Conservation (phyloP, 2,113 vertebrate species). For the Puntigrus tetrazona region DNA sequence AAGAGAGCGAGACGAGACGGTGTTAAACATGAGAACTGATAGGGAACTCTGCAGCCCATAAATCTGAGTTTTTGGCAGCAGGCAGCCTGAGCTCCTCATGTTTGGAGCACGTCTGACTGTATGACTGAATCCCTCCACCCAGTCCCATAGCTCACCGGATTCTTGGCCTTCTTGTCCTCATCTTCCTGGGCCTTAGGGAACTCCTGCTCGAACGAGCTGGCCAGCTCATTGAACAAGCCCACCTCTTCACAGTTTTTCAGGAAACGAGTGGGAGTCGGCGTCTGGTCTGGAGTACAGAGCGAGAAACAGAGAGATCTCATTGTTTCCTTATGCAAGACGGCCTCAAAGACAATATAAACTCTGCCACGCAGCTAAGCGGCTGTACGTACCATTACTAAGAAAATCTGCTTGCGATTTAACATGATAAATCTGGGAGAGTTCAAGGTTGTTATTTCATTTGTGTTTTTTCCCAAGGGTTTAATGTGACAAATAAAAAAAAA, state of each 20-base stretch:
- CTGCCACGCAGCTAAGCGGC: neutral
- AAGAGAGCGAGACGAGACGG: constrained; percentile 8
- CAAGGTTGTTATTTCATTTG: constrained; percentile 2
- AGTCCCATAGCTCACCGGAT: constrained; percentile 69
- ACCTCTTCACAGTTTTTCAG: constrained; percentile 99
- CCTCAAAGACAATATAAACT: constrained; percentile 46
- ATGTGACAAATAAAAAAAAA: too few species aligned
- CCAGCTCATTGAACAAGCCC: constrained; percentile 95
- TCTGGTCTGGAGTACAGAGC: constrained; percentile 83
- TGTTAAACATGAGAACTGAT: constrained; percentile 48
- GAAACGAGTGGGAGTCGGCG: constrained; percentile 96
- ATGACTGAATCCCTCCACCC: constrained; percentile 43
- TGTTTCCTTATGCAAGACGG: constrained; percentile 50
- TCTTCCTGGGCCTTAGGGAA: constrained; percentile 93
- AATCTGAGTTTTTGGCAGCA: constrained; percentile 51
- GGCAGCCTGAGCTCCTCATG: constrained; percentile 36
- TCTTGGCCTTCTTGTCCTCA: constrained; percentile 85
- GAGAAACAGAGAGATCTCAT: constrained; percentile 49
- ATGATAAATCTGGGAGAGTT: constrained; percentile 4
- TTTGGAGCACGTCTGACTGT: constrained; percentile 29
- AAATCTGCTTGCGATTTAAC: constrained; percentile 5
- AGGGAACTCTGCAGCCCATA: constrained; percentile 43
- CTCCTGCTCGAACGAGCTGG: constrained; percentile 93
- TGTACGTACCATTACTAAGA: too few species aligned
- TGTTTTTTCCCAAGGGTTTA: constrained; percentile 23